These are phyloP conservation scores for Punctoribates punctum DNA, from an alignment of 2,888 invertebrate species.

Conservation along the genomic window DNA sequence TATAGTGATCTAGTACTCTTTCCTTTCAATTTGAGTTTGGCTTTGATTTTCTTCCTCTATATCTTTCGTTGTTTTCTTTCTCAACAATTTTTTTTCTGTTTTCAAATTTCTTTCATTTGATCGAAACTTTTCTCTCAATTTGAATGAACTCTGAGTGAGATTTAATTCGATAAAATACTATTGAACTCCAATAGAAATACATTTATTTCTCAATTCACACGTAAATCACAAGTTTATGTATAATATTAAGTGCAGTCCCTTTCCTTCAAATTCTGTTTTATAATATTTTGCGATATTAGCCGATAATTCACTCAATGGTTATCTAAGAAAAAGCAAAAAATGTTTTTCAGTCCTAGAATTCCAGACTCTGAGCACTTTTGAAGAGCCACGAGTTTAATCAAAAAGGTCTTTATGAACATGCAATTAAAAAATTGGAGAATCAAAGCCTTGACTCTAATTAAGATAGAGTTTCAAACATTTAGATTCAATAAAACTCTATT, in stretches of 20 bases:
- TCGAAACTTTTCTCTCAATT: constrained; percentile 2
- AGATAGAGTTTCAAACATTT: constrained; percentile 25
- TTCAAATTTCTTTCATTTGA: not conserved
- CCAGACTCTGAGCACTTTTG: no score
- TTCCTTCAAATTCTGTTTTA: no score
- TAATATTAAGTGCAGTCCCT: no score
- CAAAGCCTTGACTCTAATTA: constrained; percentile 16
- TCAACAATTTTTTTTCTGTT: not conserved
- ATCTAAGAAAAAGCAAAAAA: no score
- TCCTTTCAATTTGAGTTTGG: not conserved
- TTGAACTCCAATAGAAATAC: not conserved
- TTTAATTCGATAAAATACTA: not conserved
- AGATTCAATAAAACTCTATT: constrained; percentile 1
- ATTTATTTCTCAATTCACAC: not conserved
- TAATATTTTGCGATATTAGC: no score
- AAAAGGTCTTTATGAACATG: no score
- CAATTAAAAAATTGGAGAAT: no score
- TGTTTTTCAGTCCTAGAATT: no score
- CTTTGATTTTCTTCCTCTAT: not conserved
- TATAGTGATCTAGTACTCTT: not conserved
- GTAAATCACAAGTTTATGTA: no score
- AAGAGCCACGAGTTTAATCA: no score
- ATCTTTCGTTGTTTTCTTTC: not conserved
- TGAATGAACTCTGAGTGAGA: not conserved
- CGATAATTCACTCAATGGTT: no score